phyloP scores from a whole-genome alignment of 2,797 vertebrate species.

The Lates japonicus region DNA sequence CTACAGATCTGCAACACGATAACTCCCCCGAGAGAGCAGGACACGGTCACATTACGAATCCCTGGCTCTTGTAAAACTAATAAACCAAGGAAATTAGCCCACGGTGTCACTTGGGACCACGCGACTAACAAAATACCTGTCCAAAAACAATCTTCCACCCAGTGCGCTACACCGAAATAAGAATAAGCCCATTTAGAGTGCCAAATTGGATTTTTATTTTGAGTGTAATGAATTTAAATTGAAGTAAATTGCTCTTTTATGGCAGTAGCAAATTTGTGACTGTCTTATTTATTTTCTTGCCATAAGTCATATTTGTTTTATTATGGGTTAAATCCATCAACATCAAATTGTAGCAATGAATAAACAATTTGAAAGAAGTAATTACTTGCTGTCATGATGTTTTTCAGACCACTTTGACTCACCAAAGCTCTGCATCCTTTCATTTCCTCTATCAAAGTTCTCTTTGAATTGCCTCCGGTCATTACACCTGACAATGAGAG shows the following conservation, averaged over 20 bases:
- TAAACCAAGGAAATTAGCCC: slow-evolving; percentile 63
- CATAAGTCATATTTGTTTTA: slow-evolving; percentile 6
- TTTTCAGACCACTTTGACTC: background rate
- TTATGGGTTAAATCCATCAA: slow-evolving; percentile 21
- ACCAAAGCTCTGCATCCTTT: background rate
- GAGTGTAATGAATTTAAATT: slow-evolving; percentile 51
- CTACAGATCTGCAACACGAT: slow-evolving; percentile 33
- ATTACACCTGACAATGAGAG: background rate
- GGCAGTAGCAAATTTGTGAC: slow-evolving; percentile 18
- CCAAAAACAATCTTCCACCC: slow-evolving; percentile 31
- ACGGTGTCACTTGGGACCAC: slow-evolving; percentile 34
- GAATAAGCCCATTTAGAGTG: slow-evolving; percentile 38
- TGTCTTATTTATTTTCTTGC: slow-evolving; percentile 23
- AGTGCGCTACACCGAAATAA: slow-evolving; percentile 8
- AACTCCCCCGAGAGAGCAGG: slow-evolving; percentile 24
- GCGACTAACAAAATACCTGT: slow-evolving; percentile 49
- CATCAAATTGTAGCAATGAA: slow-evolving; percentile 6
- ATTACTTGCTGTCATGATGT: slow-evolving; percentile 22
- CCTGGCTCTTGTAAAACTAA: slow-evolving; percentile 60
- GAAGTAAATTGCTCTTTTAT: slow-evolving; percentile 43
- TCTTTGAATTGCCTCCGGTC: slow-evolving; percentile 1
- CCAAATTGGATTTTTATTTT: slow-evolving; percentile 54
- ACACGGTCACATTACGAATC: slow-evolving; percentile 33
- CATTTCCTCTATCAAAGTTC: background rate
- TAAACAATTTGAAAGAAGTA: slow-evolving; percentile 22